Conservation (phyloP, 1,140 invertebrate genomes). For the Drosophila bocki region DNA sequence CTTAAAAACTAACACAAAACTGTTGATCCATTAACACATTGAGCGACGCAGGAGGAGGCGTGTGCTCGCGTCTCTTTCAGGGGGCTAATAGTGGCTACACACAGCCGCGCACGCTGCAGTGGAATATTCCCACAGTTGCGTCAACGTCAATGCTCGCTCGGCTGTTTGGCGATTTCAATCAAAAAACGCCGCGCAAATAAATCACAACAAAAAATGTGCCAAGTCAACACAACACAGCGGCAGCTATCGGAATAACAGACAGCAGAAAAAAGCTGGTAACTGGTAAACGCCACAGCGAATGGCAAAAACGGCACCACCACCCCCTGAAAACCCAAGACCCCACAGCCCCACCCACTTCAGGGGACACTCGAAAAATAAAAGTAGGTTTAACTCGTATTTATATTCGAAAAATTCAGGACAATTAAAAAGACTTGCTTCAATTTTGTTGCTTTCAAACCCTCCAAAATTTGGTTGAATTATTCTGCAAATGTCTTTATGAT, state of each 20-base stretch:
- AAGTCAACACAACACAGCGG: constrained; percentile 65
- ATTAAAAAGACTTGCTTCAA: neutral
- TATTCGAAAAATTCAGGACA: neutral
- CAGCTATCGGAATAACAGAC: constrained; percentile 35
- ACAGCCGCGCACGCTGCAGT: constrained; percentile 61
- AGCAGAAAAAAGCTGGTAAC: constrained; percentile 48
- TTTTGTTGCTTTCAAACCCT: neutral
- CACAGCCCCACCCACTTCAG: constrained; percentile 5
- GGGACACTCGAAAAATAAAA: constrained; percentile 7
- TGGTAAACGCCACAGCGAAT: constrained; percentile 55
- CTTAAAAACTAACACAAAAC: constrained; percentile 60
- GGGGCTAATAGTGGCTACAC: constrained; percentile 38
- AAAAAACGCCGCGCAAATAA: constrained; percentile 72
- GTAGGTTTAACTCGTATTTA: too few species aligned
- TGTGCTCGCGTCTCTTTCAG: constrained; percentile 31
- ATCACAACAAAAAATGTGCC: constrained; percentile 75
- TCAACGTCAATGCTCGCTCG: constrained; percentile 46
- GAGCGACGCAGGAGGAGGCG: constrained; percentile 37
- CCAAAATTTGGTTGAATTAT: neutral
- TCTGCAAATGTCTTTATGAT: too few species aligned
- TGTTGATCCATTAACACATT: constrained; percentile 80
- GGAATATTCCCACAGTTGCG: constrained; percentile 81
- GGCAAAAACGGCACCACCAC: constrained; percentile 41
- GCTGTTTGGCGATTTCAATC: constrained; percentile 61
- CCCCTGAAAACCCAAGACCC: neutral